Conservation (phyloP, 2,888 invertebrate species). For the Lumbricus terrestris region DNA sequence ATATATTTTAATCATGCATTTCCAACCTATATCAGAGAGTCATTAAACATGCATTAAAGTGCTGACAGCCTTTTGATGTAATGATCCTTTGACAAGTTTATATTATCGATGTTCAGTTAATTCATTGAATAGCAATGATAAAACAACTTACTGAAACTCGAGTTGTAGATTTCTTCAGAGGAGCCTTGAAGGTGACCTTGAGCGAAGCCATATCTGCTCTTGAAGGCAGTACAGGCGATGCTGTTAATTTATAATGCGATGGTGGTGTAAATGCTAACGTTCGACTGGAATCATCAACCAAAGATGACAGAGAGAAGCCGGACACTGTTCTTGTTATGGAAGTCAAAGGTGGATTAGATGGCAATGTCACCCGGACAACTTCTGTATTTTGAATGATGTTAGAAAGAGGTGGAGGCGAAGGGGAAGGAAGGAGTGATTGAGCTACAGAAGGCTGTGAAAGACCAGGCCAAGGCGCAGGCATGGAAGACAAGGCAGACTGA, state of each 20-base stretch:
- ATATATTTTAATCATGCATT: neutral
- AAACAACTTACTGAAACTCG: neutral
- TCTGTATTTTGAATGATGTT: neutral
- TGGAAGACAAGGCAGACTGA: constrained; percentile 3
- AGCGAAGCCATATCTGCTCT: neutral
- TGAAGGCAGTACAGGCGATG: neutral
- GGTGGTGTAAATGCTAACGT: neutral
- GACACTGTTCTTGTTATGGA: neutral
- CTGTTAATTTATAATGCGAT: neutral
- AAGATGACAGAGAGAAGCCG: neutral
- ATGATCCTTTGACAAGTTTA: neutral
- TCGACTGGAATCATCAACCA: neutral
- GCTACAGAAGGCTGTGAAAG: neutral
- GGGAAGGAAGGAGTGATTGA: neutral
- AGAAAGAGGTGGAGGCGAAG: neutral
- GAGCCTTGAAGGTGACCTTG: neutral
- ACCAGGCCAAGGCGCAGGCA: neutral
- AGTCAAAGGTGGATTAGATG: neutral
- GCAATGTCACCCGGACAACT: neutral
- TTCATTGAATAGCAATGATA: neutral
- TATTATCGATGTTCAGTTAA: neutral
- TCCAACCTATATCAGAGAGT: neutral
- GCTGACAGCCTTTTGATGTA: neutral
- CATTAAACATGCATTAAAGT: neutral
- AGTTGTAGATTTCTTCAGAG: neutral